Conservation (phyloP, 2,888 invertebrate species). For the Seira ritae region DNA sequence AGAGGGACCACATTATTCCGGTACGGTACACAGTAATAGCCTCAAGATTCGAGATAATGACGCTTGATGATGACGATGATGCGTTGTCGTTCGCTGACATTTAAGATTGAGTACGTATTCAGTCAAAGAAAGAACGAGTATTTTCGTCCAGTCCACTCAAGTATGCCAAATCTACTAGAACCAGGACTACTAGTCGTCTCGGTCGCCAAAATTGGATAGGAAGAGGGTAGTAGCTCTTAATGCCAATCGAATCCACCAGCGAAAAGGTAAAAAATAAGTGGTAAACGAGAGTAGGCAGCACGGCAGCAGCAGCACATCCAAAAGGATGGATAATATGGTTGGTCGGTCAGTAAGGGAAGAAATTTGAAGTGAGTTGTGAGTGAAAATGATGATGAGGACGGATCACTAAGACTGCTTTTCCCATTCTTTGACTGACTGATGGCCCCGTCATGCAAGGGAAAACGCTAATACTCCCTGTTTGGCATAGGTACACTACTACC, state of each 20-base stretch:
- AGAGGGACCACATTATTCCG: constrained; percentile 2
- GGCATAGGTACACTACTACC: constrained; percentile 32
- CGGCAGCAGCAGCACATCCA: not conserved
- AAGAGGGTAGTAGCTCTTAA: constrained; percentile 22
- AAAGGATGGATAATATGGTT: constrained; percentile 11
- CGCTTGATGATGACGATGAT: constrained; percentile 51
- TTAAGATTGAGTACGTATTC: constrained; percentile 61
- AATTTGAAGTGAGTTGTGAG: not conserved
- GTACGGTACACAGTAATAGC: constrained; percentile 37
- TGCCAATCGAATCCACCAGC: not conserved
- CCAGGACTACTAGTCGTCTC: not conserved
- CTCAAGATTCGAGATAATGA: constrained; percentile 57
- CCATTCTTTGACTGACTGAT: constrained; percentile 55
- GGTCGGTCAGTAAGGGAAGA: constrained; percentile 36
- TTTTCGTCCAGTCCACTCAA: constrained; percentile 51
- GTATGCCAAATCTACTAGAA: constrained; percentile 48
- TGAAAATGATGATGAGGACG: constrained; percentile 50
- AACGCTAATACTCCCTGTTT: constrained; percentile 39
- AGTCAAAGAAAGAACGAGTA: constrained; percentile 47
- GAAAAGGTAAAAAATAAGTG: not conserved
- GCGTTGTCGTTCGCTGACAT: constrained; percentile 61
- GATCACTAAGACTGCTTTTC: constrained; percentile 29
- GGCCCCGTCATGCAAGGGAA: constrained; percentile 44
- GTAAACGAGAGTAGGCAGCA: too few species aligned
- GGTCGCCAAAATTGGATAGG: constrained; percentile 13